Conservation (phyloP, 2,113 vertebrate genomes). For the Chamaea fasciata region DNA sequence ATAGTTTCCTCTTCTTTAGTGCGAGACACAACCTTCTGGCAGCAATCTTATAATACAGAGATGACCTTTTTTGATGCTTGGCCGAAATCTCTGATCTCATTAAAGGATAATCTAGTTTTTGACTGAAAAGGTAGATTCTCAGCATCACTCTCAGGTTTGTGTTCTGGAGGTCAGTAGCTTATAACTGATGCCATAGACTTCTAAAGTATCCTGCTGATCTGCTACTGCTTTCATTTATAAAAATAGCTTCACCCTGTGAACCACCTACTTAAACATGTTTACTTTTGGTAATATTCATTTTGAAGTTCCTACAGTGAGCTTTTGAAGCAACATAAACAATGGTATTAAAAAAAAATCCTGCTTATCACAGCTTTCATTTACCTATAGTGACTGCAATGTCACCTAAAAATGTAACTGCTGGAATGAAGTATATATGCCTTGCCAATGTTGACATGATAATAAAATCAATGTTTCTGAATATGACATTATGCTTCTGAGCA, state of each 20-base stretch:
- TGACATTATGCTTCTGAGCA: constrained; percentile 57
- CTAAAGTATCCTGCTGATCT: constrained; percentile 4
- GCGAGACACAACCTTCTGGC: neutral
- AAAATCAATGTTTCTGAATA: constrained; percentile 68
- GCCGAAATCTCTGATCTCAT: constrained; percentile 15
- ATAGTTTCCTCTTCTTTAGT: neutral
- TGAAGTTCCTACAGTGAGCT: neutral
- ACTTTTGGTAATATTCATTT: constrained; percentile 13
- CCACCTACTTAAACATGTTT: constrained; percentile 37
- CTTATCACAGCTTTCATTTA: neutral
- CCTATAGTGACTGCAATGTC: neutral
- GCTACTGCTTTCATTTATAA: constrained; percentile 43
- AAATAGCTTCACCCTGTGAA: constrained; percentile 45
- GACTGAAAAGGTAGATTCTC: constrained; percentile 20
- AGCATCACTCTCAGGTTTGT: neutral
- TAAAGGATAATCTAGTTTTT: constrained; percentile 53
- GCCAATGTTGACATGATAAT: constrained; percentile 67
- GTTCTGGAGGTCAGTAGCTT: constrained; percentile 9
- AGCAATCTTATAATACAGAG: neutral
- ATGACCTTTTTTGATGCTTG: constrained; percentile 37
- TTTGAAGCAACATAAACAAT: constrained; percentile 16
- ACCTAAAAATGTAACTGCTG: neutral
- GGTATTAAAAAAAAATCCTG: neutral
- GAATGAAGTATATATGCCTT: constrained; percentile 34
- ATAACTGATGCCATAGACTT: neutral